phyloP scores from a whole-genome alignment of 2,888 invertebrate genomes.

The Eupithecia inturbata region DNA sequence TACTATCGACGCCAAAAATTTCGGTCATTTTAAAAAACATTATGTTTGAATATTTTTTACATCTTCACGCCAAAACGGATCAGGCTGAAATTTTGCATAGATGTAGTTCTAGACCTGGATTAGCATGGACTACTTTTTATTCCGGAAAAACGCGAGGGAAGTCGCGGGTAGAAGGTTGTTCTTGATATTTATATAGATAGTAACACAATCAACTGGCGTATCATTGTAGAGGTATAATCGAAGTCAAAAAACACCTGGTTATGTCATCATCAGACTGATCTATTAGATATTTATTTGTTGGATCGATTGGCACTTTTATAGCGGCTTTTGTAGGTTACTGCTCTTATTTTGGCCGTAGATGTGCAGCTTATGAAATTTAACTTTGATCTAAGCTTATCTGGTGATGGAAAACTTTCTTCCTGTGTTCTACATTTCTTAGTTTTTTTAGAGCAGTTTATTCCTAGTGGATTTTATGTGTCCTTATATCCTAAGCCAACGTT shows the following conservation, averaged over 20 bases:
- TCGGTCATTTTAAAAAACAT: background rate
- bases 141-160: background rate
- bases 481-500: too few species aligned
- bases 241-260: constrained; percentile 25
- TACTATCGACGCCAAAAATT: background rate
- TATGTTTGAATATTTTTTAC: background rate
- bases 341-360: constrained; percentile 6
- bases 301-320: constrained; percentile 23
- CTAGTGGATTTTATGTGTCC: background rate
- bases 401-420: background rate
- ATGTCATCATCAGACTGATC: constrained; percentile 33
- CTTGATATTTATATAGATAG: background rate
- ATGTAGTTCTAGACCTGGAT: background rate
- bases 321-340: constrained; percentile 4
- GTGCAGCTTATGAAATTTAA: constrained; percentile 24
- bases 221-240: constrained; percentile 33
- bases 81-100: background rate
- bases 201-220: constrained; percentile 7
- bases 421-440: background rate
- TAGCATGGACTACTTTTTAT: background rate
- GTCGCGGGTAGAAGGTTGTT: background rate
- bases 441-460: background rate
- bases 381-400: background rate
- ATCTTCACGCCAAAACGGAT: background rate
- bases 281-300: constrained; percentile 22